These are phyloP conservation scores for Chaenodraco wilsoni DNA, from an alignment of 2,797 vertebrate genomes.

Conservation along the genomic window DNA sequence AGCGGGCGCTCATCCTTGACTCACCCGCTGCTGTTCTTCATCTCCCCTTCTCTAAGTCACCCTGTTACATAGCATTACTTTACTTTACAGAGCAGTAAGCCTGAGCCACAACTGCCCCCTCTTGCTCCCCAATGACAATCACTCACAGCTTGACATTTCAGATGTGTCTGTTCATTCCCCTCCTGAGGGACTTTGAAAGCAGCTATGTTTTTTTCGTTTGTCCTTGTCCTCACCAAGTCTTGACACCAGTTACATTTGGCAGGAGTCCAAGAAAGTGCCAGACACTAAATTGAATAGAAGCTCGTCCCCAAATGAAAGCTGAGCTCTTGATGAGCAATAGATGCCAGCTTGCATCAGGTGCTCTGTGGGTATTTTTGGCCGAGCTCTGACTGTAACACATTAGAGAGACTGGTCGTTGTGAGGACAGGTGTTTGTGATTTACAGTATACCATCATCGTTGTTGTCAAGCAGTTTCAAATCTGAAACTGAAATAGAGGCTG, in stretches of 20 bases:
- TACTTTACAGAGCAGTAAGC: slow-evolving; percentile 13
- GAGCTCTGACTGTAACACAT: slow-evolving; percentile 9
- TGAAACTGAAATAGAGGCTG: slow-evolving; percentile 5
- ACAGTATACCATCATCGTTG: slow-evolving; percentile 20
- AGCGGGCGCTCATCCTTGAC: slow-evolving; percentile 33
- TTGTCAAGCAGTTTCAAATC: slow-evolving; percentile 22
- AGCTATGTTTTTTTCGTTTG: slow-evolving; percentile 11
- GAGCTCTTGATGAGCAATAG: slow-evolving; percentile 21
- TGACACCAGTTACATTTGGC: slow-evolving; percentile 40
- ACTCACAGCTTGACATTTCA: slow-evolving; percentile 10
- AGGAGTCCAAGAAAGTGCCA: slow-evolving; percentile 31
- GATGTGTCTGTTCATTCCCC: slow-evolving; percentile 7
- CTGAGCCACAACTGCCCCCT: slow-evolving; percentile 19
- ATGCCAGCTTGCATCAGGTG: slow-evolving; percentile 19
- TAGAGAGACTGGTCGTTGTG: slow-evolving; percentile 11
- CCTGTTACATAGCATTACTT: slow-evolving; percentile 10
- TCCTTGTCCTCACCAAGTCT: slow-evolving; percentile 33
- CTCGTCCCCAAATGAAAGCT: slow-evolving; percentile 21
- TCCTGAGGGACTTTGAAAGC: neutral
- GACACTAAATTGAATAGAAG: slow-evolving; percentile 27
- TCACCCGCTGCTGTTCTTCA: slow-evolving; percentile 40
- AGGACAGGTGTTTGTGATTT: slow-evolving; percentile 43
- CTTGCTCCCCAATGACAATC: slow-evolving; percentile 6
- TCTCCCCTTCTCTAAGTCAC: slow-evolving; percentile 15
- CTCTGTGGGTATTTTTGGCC: slow-evolving; percentile 18